Conservation (phyloP, 2,797 vertebrate genomes). For the Hirundo rustica region DNA sequence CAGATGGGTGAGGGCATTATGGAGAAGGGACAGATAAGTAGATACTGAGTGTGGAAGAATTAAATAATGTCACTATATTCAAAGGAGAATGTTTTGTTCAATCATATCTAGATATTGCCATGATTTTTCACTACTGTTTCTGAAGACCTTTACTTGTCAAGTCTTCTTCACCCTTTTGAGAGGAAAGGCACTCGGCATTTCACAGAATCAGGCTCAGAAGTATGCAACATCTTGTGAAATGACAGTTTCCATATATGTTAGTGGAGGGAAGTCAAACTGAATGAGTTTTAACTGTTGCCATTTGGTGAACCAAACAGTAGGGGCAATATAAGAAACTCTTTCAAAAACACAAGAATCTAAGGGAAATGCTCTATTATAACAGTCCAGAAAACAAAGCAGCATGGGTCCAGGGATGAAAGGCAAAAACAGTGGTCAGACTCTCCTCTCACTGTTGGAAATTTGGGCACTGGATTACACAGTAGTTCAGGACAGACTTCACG, state of each 20-base stretch:
- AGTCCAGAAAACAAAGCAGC: not conserved
- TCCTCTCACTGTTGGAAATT: not conserved
- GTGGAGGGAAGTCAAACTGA: not conserved
- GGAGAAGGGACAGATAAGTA: not conserved
- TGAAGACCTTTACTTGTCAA: not conserved
- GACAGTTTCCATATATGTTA: not conserved
- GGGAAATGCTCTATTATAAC: not conserved
- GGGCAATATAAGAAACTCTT: not conserved
- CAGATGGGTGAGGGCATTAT: not conserved
- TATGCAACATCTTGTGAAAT: not conserved
- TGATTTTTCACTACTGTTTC: not conserved
- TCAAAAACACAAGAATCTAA: not conserved
- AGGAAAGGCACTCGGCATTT: not conserved
- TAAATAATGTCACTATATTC: not conserved
- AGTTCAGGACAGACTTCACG: not conserved
- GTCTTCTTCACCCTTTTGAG: not conserved
- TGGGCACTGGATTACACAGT: not conserved
- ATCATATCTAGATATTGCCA: not conserved
- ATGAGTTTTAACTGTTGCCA: not conserved
- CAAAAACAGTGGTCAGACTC: not conserved
- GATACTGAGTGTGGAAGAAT: rapidly evolving
- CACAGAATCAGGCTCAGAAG: not conserved
- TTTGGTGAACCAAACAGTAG: not conserved
- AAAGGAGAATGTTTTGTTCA: not conserved
- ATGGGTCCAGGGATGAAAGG: not conserved